Conservation (phyloP, 2,113 vertebrate genomes). For the Cephalopterus ornatus region DNA sequence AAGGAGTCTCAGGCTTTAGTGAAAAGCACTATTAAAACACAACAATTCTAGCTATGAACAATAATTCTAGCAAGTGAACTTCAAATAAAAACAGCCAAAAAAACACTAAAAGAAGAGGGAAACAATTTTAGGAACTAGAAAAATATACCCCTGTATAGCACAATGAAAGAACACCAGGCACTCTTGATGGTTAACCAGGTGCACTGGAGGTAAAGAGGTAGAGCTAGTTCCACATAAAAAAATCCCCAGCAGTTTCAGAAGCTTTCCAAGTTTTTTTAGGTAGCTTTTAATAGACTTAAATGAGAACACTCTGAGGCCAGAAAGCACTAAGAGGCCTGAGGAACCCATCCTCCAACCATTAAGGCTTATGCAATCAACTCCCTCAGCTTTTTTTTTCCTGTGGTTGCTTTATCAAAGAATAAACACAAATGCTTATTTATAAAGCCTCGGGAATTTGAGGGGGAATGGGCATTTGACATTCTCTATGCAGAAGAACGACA, state of each 20-base stretch:
- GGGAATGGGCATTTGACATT: not conserved
- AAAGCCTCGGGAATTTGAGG: conserved; percentile 22
- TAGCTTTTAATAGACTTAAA: conserved; percentile 10
- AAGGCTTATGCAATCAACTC: conserved; percentile 43
- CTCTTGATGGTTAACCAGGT: not conserved
- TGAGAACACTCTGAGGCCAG: not conserved
- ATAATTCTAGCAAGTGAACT: not conserved
- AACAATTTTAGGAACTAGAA: not conserved
- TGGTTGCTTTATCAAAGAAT: conserved; percentile 31
- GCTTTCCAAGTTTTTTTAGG: not conserved
- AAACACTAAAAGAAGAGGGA: not conserved
- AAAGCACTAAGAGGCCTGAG: not conserved
- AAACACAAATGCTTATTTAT: conserved; percentile 28
- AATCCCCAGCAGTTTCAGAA: not conserved
- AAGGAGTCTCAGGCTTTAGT: not conserved
- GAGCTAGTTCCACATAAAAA: not conserved
- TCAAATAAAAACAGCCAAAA: not conserved
- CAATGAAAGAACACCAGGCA: not conserved
- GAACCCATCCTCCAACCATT: conserved; percentile 1
- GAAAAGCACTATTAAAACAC: not conserved
- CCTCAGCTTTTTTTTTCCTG: not conserved
- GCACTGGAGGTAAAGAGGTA: not conserved
- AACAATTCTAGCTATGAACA: too few species aligned
- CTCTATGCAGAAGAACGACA: not conserved
- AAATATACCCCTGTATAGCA: not conserved